Conservation (phyloP, 2,888 invertebrate genomes). For the Apamea anceps region DNA sequence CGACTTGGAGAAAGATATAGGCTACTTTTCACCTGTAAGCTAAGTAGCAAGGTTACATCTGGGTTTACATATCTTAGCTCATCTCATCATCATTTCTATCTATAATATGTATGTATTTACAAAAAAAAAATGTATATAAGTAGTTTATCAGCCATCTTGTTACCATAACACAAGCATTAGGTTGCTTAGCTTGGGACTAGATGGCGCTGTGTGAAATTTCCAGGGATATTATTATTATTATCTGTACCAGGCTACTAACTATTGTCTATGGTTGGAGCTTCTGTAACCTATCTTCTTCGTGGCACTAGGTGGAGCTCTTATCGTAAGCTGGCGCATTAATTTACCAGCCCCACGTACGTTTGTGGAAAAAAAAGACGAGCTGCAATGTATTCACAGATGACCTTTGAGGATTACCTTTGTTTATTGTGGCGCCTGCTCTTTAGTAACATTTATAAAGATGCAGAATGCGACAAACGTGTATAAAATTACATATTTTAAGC, state of each 20-base stretch:
- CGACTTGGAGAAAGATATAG: background rate
- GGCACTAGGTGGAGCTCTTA: slow-evolving; percentile 21
- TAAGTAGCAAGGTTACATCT: no score
- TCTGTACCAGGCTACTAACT: background rate
- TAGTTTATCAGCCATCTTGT: no score
- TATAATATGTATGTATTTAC: no score
- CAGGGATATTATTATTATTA: no score
- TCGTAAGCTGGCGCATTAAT: slow-evolving; percentile 42
- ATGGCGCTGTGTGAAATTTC: no score
- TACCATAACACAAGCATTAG: no score
- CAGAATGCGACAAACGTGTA: slow-evolving; percentile 11
- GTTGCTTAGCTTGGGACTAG: no score
- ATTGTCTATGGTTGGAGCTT: slow-evolving; percentile 10
- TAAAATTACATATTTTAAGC: background rate
- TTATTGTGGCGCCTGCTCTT: slow-evolving; percentile 34
- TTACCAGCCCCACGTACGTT: slow-evolving; percentile 17
- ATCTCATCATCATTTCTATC: no score
- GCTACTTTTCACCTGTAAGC: background rate
- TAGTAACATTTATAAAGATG: slow-evolving; percentile 23
- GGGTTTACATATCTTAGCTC: no score
- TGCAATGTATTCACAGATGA: slow-evolving; percentile 44
- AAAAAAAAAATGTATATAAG: no score
- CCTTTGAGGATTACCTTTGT: slow-evolving; percentile 47
- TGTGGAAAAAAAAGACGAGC: slow-evolving; percentile 23
- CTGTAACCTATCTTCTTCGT: background rate